phyloP scores from a whole-genome alignment of 2,797 vertebrate genomes.

The Alcedo quadribrachys region DNA sequence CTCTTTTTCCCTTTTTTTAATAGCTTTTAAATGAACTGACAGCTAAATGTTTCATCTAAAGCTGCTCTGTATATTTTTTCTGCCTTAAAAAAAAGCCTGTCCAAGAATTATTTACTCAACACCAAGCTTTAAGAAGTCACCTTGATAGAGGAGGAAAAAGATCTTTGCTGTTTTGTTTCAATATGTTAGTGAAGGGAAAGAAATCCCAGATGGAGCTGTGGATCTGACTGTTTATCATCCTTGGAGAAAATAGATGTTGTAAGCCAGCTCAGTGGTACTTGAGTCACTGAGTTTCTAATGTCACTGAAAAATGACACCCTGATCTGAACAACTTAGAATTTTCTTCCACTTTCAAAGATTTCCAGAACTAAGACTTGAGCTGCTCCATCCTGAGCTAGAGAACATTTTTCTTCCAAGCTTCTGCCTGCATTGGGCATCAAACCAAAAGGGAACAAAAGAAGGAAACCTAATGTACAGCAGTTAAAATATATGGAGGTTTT shows the following conservation, averaged over 20 bases:
- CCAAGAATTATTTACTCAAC: background rate
- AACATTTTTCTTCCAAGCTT: background rate
- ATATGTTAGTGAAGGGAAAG: background rate
- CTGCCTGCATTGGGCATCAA: background rate
- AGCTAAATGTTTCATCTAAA: background rate
- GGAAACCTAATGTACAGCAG: background rate
- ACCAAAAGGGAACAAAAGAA: background rate
- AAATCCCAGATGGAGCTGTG: background rate
- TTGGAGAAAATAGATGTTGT: background rate
- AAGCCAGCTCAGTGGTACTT: background rate
- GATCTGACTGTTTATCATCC: background rate
- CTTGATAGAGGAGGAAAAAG: background rate
- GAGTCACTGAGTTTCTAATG: background rate
- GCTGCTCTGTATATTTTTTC: slow-evolving; percentile 15
- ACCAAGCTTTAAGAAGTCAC: background rate
- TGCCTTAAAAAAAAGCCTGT: background rate
- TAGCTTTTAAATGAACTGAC: background rate
- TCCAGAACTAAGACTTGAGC: background rate
- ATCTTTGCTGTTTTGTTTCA: background rate
- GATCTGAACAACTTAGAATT: background rate
- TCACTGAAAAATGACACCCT: background rate
- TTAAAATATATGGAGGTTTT: background rate
- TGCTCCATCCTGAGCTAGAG: background rate
- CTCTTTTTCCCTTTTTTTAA: background rate
- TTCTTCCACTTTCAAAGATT: background rate